Base-by-base conservation (phyloP, 2,888 invertebrate genomes). In the Sminthurinus aureus region DNA sequence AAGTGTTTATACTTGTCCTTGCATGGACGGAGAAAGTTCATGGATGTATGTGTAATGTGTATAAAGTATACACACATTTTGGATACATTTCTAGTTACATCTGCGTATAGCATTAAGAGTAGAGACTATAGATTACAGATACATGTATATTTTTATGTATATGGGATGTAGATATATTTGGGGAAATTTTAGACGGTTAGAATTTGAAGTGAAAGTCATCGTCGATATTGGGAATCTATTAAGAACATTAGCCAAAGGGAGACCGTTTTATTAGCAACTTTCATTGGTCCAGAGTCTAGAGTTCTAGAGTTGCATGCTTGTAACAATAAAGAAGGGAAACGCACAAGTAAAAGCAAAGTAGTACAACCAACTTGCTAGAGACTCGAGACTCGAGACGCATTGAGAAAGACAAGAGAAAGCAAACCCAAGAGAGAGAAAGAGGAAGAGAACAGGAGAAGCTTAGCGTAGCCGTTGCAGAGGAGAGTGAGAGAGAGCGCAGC, bases 281-380 rank as follows among this genome's bases (percentile, higher is more conserved):
- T 86, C 87, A 86, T 87, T 87, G 85, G 85, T 75, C 75, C 82
- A 81, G 77, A n/a, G n/a, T n/a, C n/a, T n/a, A n/a, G n/a, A n/a
- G n/a, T n/a, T n/a, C n/a, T n/a, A n/a, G n/a, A 86, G 86, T 88
- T 86, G 88, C 86, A 87, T 88, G 88, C 86, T 87, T 85, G 84
- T 86, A 87, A 88, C 88, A 88, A 88, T 88, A 87, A 87, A 71
- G 71, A 83, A 84, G 85, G 84, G 84, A 83, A 86, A 79, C 79
- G 82, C 69, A 83, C 66, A 38, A 38, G 38, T 79, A 50, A 67
- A 74, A 83, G 83, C 81, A 83, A 77, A 81, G 80, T 15, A 58
- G 15, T 15, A 3, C 1, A 38, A 24, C 50, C 22, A 20, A 76
- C 76, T 38, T 38, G 38, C 38, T 38, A 38, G 3, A 38, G 38